These are phyloP conservation scores for Lampris megalopsis DNA, from an alignment of 2,113 vertebrate species.

Conservation along the genomic window DNA sequence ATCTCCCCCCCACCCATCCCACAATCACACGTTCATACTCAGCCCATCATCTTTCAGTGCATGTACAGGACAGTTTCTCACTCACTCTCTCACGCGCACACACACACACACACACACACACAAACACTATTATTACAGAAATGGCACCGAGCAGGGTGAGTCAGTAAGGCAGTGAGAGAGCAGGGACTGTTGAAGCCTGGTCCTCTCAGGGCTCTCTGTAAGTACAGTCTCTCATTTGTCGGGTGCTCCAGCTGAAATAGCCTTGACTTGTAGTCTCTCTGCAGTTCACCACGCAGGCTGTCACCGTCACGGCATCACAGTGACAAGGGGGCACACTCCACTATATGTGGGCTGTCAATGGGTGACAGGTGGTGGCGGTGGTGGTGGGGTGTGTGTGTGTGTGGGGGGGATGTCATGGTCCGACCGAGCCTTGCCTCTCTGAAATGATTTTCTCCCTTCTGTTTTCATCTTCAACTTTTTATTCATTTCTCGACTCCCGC, in stretches of 20 bases:
- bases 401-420: background rate
- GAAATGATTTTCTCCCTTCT: conserved; percentile 14
- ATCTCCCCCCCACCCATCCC: conserved; percentile 38
- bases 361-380: conserved; percentile 36
- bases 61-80: conserved; percentile 16
- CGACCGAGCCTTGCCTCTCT: conserved; percentile 20
- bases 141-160: background rate
- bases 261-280: conserved; percentile 33
- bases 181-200: conserved; percentile 5
- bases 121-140: conserved; percentile 15
- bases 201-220: conserved; percentile 30
- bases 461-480: conserved; percentile 7
- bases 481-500: background rate
- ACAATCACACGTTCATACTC: conserved; percentile 48
- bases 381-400: too few species aligned
- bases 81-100: conserved; percentile 9
- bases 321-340: conserved; percentile 40
- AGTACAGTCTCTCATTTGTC: conserved; percentile 64
- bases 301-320: conserved; percentile 35
- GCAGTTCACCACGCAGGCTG: conserved; percentile 46
- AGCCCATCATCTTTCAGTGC: conserved; percentile 27
- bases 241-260: conserved; percentile 27
- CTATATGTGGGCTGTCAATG: conserved; percentile 46
- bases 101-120: background rate
- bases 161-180: background rate